A percentile compares a stretch with the other conserved stretches of the same genome.
These are phyloP conservation scores for Probaryconus sp. DNA, from an alignment of 1,140 invertebrate species.

Conservation along the genomic window DNA sequence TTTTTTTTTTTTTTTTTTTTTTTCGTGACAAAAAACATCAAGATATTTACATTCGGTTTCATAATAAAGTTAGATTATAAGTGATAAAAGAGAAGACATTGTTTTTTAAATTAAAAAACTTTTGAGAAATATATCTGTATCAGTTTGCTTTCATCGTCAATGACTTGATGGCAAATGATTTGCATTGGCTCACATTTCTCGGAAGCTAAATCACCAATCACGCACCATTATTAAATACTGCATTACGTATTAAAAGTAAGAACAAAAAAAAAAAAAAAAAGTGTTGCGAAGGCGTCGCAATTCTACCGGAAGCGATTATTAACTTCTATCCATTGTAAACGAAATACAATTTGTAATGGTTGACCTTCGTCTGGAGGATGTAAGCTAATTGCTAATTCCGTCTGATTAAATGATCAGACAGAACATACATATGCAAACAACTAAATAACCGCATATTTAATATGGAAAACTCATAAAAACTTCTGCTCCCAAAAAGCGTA, in stretches of 20 bases:
- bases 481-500: background rate
- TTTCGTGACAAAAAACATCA: constrained; percentile 7
- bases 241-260: constrained; percentile 23
- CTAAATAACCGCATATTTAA: constrained; percentile 6
- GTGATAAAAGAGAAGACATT: background rate
- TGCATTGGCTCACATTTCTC: background rate
- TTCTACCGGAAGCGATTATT: constrained; percentile 69
- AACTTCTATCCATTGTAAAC: constrained; percentile 62
- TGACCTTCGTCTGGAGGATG: constrained; percentile 65
- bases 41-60: constrained; percentile 11
- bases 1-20: too few species aligned
- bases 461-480: background rate
- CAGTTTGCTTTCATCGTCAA: too few species aligned
- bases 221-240: constrained; percentile 48
- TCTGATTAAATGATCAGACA: too few species aligned
- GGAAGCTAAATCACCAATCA: constrained; percentile 26
- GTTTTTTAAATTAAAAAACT: too few species aligned
- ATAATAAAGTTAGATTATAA: background rate
- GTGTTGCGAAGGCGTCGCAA: constrained; percentile 53
- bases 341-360: constrained; percentile 67
- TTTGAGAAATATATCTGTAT: background rate
- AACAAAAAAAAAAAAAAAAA: constrained; percentile 43
- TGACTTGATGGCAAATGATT: constrained; percentile 21
- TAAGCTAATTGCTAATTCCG: constrained; percentile 62
- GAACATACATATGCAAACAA: constrained; percentile 1